Conservation (phyloP, 2,113 vertebrate genomes). For the Erythrolamprus reginae region DNA sequence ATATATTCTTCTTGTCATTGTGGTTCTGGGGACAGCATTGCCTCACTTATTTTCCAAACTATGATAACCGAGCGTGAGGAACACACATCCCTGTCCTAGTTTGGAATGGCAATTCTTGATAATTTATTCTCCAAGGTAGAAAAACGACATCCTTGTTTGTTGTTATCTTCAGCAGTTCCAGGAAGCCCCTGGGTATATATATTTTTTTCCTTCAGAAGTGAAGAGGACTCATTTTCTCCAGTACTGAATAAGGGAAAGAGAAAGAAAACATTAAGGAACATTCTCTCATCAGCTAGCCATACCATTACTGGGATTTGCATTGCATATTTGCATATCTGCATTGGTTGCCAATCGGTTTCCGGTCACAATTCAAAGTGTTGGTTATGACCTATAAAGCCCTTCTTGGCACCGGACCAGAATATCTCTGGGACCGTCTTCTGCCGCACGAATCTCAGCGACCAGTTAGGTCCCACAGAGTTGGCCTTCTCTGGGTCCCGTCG, state of each 20-base stretch:
- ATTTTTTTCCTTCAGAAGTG: not conserved
- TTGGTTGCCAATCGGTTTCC: no score
- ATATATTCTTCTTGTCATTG: not conserved
- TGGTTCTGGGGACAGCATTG: not conserved
- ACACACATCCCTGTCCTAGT: not conserved
- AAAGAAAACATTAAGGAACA: not conserved
- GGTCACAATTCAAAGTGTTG: no score
- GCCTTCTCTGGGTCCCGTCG: no score
- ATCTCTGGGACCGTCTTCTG: no score
- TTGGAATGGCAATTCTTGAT: not conserved
- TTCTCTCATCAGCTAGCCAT: no score
- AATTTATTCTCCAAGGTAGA: not conserved
- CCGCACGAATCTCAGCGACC: no score
- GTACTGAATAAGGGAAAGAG: conserved; percentile 54
- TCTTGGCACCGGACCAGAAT: no score
- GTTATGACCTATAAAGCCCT: no score
- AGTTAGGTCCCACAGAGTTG: no score
- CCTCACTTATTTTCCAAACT: not conserved
- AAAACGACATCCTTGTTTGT: conserved; percentile 8
- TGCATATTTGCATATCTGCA: no score
- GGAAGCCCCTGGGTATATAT: not conserved
- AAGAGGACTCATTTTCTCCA: conserved; percentile 72
- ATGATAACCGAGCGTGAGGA: not conserved
- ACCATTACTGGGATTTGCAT: no score
- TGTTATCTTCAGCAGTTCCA: conserved; percentile 4